phyloP scores from a whole-genome alignment of 2,113 vertebrate species.

The Agapornis roseicollis region DNA sequence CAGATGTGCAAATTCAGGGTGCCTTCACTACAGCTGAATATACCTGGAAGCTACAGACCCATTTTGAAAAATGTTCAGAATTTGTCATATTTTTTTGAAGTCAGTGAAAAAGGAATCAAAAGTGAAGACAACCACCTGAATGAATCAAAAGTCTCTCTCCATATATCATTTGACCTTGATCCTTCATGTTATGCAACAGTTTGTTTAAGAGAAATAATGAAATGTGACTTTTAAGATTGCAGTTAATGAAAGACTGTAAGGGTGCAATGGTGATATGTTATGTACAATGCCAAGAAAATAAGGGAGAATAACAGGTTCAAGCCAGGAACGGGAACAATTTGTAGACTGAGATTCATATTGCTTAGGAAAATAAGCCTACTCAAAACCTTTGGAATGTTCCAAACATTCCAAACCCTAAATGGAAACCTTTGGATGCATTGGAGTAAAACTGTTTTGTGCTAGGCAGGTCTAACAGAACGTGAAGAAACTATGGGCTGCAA shows the following conservation, averaged over 20 bases:
- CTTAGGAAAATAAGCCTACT: background rate
- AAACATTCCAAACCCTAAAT: background rate
- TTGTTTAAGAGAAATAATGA: constrained; percentile 94
- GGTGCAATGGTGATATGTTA: background rate
- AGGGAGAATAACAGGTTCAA: background rate
- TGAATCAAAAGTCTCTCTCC: constrained; percentile 62
- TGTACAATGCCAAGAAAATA: background rate
- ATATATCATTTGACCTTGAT: constrained; percentile 86
- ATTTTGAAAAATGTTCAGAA: constrained; percentile 84
- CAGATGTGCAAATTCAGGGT: constrained; percentile 83
- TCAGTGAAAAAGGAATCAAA: background rate
- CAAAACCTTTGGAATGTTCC: background rate
- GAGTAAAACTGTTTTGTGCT: background rate
- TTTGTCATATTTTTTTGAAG: constrained; percentile 75
- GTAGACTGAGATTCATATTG: background rate
- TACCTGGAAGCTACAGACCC: constrained; percentile 91
- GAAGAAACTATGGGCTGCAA: background rate
- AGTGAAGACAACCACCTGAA: background rate
- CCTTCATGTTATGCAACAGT: constrained; percentile 93
- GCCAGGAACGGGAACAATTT: background rate
- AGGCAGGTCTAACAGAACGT: background rate
- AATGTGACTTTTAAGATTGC: constrained; percentile 75
- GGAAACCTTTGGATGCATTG: background rate
- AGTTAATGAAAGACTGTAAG: background rate
- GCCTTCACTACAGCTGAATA: constrained; percentile 84